phyloP scores from a whole-genome alignment of 2,797 vertebrate species.

The Phrynocephalus forsythii region DNA sequence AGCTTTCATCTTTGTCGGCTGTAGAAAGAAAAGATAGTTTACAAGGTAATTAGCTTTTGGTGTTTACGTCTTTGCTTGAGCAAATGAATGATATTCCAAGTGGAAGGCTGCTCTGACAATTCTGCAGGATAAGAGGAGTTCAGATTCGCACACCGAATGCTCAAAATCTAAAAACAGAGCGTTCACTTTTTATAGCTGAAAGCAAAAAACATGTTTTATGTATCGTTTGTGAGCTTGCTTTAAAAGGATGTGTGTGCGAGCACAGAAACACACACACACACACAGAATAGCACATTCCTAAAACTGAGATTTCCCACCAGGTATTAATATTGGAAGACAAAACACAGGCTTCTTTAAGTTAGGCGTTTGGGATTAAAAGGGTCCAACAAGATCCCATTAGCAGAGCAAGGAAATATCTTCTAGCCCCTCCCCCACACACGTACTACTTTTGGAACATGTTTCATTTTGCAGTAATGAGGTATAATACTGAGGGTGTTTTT shows the following conservation, averaged over 20 bases:
- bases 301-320: not conserved
- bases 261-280: not conserved
- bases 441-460: no score
- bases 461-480: no score
- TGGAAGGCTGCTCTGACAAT: constrained; percentile 45
- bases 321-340: not conserved
- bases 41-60: constrained; percentile 63
- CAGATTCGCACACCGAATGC: constrained; percentile 54
- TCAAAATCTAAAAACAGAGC: constrained; percentile 48
- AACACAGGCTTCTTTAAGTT: not conserved
- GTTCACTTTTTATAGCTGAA: constrained; percentile 39
- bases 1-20: constrained; percentile 60
- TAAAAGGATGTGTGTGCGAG: not conserved
- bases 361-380: not conserved
- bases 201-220: constrained; percentile 23
- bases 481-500: no score
- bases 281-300: not conserved
- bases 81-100: constrained; percentile 61
- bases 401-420: no score
- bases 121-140: constrained; percentile 51
- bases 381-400: not conserved
- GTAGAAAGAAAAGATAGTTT: constrained; percentile 50
- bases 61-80: constrained; percentile 52
- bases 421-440: no score
- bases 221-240: constrained; percentile 39